Base-by-base conservation (phyloP, 1,140 invertebrate genomes). In the Magallana ariakensis region DNA sequence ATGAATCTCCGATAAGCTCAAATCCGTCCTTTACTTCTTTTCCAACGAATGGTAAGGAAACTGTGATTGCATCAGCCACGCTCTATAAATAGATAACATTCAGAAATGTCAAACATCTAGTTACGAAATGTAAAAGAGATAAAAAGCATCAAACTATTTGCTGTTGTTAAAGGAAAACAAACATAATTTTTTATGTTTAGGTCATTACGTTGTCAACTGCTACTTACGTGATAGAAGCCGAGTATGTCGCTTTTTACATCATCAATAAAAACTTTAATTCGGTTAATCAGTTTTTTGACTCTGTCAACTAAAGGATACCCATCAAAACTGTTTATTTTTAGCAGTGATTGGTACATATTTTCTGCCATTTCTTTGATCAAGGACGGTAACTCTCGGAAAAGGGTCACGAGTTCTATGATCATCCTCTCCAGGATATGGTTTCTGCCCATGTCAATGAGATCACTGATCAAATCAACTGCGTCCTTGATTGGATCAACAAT, bases 181-280 rank as follows among this genome's bases (percentile, higher is more conserved):
- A 46, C 33, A 46, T 2, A 46, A 0, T 4, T 46, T 46, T 46
- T 46, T 33, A 33, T 46, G 33, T 46, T 46, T 46, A 0, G 33
- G 33, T 46, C 3, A 46, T 0, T 46, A 46, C 3, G 33, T 46
- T 4, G 33, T 46, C 33, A 46, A 46, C 33, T 0, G 10, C 0
- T n/a, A 85, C 87, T 62, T 66, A 88, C 87, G 19, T 85, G 84
- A 66, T 88, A 88, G 54, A 88, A 88, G n/a, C 70, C 87, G 46
- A 88, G n/a, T 9, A 88, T 80, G 26, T 88, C 87, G 13, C 70
- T 57, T 19, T 85, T 82, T 8, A 88, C 75, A 58, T 88, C 87
- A n/a, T 80, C 56, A 11, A 88, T 88, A 19, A 88, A 88, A 0
- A 80, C 85, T 70, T 80, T 85, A n/a, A 88, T 57, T 53, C 84